phyloP scores from a whole-genome alignment of 2,888 invertebrate genomes.

The Petrophora chlorosata region DNA sequence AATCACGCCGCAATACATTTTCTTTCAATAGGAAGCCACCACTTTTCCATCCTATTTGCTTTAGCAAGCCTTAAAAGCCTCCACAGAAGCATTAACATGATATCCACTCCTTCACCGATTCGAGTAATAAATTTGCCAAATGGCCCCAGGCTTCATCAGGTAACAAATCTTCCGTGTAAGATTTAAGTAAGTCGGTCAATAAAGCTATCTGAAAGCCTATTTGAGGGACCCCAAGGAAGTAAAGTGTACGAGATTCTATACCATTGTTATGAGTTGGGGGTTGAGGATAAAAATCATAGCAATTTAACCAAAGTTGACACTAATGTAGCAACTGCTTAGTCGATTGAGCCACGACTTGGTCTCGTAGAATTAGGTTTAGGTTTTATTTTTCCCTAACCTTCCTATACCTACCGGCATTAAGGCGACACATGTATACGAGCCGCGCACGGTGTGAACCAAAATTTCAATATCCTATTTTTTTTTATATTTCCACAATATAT shows the following conservation, averaged over 20 bases:
- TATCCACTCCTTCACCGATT: conserved; percentile 27
- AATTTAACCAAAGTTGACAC: no score
- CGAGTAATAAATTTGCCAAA: conserved; percentile 28
- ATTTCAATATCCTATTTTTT: no score
- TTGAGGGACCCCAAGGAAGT: conserved; percentile 9
- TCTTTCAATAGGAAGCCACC: conserved; percentile 19
- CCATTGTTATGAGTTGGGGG: no score
- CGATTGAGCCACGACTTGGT: no score
- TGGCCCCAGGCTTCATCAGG: conserved; percentile 31
- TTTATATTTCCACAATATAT: no score
- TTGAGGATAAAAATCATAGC: no score
- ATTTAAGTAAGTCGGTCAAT: conserved; percentile 32
- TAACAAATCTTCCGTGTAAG: conserved; percentile 31
- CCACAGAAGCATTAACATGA: conserved; percentile 27
- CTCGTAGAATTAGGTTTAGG: no score
- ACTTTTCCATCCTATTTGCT: conserved; percentile 23
- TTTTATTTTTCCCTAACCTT: no score
- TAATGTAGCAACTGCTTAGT: no score
- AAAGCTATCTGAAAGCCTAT: conserved; percentile 25
- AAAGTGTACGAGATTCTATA: conserved; percentile 9
- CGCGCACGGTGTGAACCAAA: no score
- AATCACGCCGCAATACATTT: conserved; percentile 11
- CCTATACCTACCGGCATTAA: no score
- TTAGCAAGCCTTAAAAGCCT: conserved; percentile 24
- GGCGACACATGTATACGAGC: no score